phyloP scores from a whole-genome alignment of 2,888 invertebrate genomes.

The Acrobasis consociella region DNA sequence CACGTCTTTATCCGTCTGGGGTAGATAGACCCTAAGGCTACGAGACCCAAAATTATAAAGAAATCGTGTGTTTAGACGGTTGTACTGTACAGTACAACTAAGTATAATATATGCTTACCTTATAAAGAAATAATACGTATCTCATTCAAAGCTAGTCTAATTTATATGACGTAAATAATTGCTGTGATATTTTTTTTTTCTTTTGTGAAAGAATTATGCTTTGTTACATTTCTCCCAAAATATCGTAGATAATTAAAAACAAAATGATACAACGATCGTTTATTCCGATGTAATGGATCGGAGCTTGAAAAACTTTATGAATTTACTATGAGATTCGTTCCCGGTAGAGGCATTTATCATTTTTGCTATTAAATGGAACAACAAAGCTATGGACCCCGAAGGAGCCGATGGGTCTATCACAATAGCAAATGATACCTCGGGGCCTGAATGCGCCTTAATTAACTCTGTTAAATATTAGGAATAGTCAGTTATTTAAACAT shows the following conservation, averaged over 20 bases:
- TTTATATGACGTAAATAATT: no score
- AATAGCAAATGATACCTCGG: conserved; percentile 80
- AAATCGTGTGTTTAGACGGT: no score
- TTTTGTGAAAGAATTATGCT: conserved; percentile 23
- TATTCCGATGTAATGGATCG: conserved; percentile 29
- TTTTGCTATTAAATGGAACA: conserved; percentile 77
- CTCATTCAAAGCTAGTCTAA: no score
- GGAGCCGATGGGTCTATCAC: conserved; percentile 75
- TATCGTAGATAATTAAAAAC: conserved; percentile 31
- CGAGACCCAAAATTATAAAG: no score
- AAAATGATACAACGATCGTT: conserved; percentile 27
- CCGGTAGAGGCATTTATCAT: conserved; percentile 77
- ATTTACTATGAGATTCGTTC: conserved; percentile 55
- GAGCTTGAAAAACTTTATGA: conserved; percentile 39
- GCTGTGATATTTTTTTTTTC: no score
- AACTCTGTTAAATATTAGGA: conserved; percentile 56
- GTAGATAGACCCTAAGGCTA: no score
- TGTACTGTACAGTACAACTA: no score
- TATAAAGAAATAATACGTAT: no score
- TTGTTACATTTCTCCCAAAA: conserved; percentile 33
- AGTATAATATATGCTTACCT: no score
- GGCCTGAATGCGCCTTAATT: conserved; percentile 71
- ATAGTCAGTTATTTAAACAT: conserved; percentile 56
- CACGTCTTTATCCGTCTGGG: no score
- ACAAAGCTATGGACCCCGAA: conserved; percentile 73